phyloP scores from a whole-genome alignment of 2,113 vertebrate genomes.

The Lasiurus borealis region DNA sequence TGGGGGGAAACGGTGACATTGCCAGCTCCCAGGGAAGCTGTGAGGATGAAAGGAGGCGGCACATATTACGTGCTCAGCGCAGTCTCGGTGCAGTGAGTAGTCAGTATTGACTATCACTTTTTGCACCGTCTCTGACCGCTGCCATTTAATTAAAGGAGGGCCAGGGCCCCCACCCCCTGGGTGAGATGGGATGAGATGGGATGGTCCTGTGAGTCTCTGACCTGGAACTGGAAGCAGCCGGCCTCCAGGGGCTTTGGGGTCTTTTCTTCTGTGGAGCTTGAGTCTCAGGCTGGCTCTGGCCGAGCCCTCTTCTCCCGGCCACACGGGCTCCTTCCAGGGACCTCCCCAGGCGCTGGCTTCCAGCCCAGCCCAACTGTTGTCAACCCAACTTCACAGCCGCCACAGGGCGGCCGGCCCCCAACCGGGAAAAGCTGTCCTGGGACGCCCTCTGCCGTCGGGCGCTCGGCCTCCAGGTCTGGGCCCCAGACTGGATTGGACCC shows the following conservation, averaged over 20 bases:
- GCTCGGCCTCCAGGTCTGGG: no score
- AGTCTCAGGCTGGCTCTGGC: background rate
- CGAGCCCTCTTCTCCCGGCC: background rate
- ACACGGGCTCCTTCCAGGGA: background rate
- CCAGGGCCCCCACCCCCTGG: background rate
- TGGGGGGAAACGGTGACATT: background rate
- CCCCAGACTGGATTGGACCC: background rate
- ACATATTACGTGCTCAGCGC: background rate
- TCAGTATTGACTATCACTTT: background rate
- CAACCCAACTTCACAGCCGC: background rate
- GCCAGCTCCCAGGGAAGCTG: background rate
- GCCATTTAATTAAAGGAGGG: background rate
- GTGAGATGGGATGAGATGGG: background rate
- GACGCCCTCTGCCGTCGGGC: constrained; percentile 61
- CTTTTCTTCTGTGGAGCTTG: background rate
- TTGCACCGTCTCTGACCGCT: background rate
- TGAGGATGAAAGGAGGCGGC: background rate
- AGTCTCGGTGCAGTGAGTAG: background rate
- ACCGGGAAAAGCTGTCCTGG: constrained; percentile 79
- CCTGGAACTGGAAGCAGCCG: background rate
- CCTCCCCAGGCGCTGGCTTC: background rate
- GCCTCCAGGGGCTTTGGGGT: background rate
- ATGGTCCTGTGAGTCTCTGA: background rate
- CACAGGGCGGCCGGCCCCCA: accelerated
- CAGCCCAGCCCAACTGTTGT: constrained; percentile 7